These are phyloP conservation scores for Origma solitaria DNA, from an alignment of 2,113 vertebrate species.

Conservation along the genomic window DNA sequence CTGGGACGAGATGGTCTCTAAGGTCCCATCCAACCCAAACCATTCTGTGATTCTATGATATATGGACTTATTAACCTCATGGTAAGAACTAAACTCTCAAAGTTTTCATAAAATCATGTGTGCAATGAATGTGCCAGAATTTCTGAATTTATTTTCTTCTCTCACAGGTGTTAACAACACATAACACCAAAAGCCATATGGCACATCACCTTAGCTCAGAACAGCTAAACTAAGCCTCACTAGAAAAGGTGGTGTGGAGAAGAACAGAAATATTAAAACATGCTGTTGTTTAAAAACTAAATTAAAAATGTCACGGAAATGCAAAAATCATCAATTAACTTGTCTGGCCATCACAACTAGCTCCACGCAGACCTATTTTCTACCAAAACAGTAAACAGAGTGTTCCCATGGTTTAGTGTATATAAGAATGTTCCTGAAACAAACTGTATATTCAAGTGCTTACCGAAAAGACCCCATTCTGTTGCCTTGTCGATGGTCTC, in stretches of 20 bases:
- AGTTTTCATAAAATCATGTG: not conserved
- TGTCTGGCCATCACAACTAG: not conserved
- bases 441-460: constrained; percentile 35
- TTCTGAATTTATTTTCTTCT: not conserved
- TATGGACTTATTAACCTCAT: not conserved
- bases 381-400: not conserved
- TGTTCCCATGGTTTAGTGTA: not conserved
- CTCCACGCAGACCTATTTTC: not conserved
- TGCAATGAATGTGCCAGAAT: not conserved
- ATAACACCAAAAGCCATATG: not conserved
- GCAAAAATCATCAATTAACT: not conserved
- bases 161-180: not conserved
- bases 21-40: not conserved
- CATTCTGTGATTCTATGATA: not conserved
- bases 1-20: not conserved
- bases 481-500: constrained; percentile 84
- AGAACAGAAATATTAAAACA: not conserved
- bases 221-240: not conserved
- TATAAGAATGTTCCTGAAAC: not conserved
- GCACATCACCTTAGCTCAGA: not conserved
- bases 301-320: not conserved
- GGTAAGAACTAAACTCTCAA: not conserved
- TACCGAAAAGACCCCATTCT: constrained; percentile 89
- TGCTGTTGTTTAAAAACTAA: not conserved
- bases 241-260: not conserved